These are phyloP conservation scores for Hydriomena furcata DNA, from an alignment of 2,888 invertebrate genomes.

Conservation along the genomic window DNA sequence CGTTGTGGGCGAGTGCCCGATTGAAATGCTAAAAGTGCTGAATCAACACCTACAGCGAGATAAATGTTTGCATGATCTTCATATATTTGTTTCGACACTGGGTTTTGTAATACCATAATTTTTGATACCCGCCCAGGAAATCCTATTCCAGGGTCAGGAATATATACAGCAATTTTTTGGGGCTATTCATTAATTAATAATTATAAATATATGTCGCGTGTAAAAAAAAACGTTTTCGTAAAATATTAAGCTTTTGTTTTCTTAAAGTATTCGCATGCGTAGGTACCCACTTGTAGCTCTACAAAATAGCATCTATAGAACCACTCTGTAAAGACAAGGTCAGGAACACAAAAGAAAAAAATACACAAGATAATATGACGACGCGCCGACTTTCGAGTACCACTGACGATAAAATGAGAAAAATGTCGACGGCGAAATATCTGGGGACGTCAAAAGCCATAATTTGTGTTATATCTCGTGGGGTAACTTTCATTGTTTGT, in stretches of 20 bases:
- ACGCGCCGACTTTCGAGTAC: constrained; percentile 39
- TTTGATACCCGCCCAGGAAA: no score
- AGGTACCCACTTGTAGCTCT: constrained; percentile 14
- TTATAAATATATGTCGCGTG: no score
- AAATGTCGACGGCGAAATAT: constrained; percentile 38
- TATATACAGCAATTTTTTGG: no score
- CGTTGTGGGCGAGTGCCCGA: no score
- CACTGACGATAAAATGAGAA: constrained; percentile 42
- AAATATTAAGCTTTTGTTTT: not conserved
- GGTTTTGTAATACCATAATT: no score
- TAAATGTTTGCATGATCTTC: no score
- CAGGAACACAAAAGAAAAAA: constrained; percentile 37
- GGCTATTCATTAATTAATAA: no score
- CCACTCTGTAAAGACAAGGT: constrained; percentile 27
- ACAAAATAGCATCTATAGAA: constrained; percentile 10
- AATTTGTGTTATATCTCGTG: constrained; percentile 24
- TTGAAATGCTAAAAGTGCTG: no score
- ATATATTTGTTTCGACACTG: no score
- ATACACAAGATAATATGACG: constrained; percentile 40
- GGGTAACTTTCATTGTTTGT: constrained; percentile 12
- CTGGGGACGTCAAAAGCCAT: constrained; percentile 40
- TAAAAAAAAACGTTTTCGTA: no score
- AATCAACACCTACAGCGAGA: no score
- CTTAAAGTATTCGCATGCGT: not conserved
- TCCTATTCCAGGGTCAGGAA: no score